phyloP scores from a whole-genome alignment of 2,797 vertebrate genomes.

The Triplophysa bombifrons region DNA sequence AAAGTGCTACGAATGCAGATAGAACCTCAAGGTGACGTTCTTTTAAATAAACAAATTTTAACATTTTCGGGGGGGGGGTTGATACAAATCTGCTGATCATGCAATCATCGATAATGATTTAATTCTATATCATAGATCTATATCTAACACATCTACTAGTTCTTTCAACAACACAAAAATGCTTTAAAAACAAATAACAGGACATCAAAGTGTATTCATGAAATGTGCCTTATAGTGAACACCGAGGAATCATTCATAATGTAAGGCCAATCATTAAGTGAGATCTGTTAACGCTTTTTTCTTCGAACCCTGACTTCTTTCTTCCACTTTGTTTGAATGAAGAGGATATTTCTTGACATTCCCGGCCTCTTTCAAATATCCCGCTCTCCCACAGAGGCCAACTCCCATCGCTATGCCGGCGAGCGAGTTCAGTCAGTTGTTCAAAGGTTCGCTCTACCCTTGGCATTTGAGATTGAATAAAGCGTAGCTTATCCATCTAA shows the following conservation, averaged over 20 bases:
- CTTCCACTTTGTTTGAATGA: conserved; percentile 23
- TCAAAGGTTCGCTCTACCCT: conserved; percentile 47
- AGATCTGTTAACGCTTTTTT: background rate
- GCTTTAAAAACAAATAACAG: background rate
- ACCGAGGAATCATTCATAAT: background rate
- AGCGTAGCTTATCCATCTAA: conserved; percentile 59
- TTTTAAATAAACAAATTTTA: no score
- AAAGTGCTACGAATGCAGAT: no score
- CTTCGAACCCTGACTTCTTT: background rate
- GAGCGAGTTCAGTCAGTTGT: conserved; percentile 37
- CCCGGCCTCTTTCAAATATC: conserved; percentile 33
- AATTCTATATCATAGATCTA: background rate
- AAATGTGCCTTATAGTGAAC: background rate
- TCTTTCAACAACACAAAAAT: background rate
- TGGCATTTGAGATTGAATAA: conserved; percentile 61
- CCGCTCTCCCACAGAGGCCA: conserved; percentile 26
- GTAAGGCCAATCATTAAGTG: conserved; percentile 7
- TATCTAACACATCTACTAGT: background rate
- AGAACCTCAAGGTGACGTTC: no score
- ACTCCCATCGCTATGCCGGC: conserved; percentile 31
- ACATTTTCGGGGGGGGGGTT: no score
- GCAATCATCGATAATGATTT: no score
- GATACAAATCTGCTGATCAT: no score
- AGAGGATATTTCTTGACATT: conserved; percentile 32
- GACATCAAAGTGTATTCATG: no score